Percentiles rank a stretch among this genome's conserved stretches.
Evolutionary conservation across 2,888 invertebrate genomes (phyloP).

Genomic region (Papilio protenor): DNA sequence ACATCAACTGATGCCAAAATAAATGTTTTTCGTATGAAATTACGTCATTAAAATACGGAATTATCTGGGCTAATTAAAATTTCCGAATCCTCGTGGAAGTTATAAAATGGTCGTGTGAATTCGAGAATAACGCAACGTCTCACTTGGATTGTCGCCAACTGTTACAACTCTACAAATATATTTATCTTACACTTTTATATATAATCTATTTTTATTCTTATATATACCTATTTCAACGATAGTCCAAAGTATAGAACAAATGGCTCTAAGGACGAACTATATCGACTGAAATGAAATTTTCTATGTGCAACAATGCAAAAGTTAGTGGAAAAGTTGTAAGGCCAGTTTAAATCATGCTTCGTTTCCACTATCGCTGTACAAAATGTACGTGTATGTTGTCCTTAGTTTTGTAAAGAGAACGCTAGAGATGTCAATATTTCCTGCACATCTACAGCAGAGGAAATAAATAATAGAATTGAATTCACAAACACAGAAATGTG

Average conservation of each 20-base stretch:
- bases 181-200: constrained; percentile 1
- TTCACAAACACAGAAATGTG: neutral
- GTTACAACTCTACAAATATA: constrained; percentile 37
- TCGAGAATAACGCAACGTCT: constrained; percentile 22
- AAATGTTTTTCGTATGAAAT: constrained; percentile 10
- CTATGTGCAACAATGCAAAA: neutral
- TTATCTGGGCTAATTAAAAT: constrained; percentile 13
- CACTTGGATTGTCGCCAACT: constrained; percentile 35
- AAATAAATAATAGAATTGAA: neutral
- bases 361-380: neutral
- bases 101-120: constrained; percentile 11
- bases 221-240: neutral
- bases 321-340: neutral
- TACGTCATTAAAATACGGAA: constrained; percentile 4
- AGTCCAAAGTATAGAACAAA: neutral
- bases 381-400: neutral
- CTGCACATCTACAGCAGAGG: neutral
- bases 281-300: neutral
- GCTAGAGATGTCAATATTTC: neutral
- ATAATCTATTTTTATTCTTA: constrained; percentile 18
- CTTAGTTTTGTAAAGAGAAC: neutral
- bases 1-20: neutral
- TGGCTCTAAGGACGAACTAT: neutral
- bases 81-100: constrained; percentile 11
- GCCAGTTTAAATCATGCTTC: neutral